Conservation (phyloP, 2,888 invertebrate genomes). For the Parnassius smintheus region DNA sequence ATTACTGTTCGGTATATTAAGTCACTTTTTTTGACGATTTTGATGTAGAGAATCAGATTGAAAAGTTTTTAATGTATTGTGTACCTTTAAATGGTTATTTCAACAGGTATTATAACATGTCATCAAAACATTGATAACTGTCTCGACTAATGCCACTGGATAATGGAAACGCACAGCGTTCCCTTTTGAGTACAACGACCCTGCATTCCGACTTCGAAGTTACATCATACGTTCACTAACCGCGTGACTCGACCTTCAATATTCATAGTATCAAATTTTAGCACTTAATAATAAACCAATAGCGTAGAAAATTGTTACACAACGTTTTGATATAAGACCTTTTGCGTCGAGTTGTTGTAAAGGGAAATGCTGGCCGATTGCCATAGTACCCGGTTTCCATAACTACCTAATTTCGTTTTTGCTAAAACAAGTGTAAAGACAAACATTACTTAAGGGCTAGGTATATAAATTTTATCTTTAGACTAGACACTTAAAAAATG, state of each 20-base stretch:
- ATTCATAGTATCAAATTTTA: conserved; percentile 9
- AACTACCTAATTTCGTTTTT: neutral
- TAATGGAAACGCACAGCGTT: conserved; percentile 24
- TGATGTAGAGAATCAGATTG: too few species aligned
- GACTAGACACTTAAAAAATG: too few species aligned
- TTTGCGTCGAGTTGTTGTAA: conserved; percentile 19
- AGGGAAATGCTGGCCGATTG: conserved; percentile 49
- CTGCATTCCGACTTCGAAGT: conserved; percentile 26
- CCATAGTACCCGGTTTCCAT: conserved; percentile 32
- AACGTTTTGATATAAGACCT: conserved; percentile 3
- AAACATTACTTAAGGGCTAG: too few species aligned
- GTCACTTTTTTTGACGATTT: too few species aligned
- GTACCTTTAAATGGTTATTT: too few species aligned
- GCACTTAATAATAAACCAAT: conserved; percentile 10
- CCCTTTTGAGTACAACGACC: conserved; percentile 34
- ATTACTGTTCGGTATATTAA: too few species aligned
- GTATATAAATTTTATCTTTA: too few species aligned
- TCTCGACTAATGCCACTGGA: neutral
- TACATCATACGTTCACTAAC: conserved; percentile 33
- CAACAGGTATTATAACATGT: too few species aligned
- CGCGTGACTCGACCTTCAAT: conserved; percentile 29
- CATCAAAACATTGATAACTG: too few species aligned
- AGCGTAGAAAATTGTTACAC: conserved; percentile 36
- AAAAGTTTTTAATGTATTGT: too few species aligned
- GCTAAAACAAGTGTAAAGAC: too few species aligned